Conservation (phyloP, 2,797 vertebrate genomes). For the Triplophysa yarkandensis region DNA sequence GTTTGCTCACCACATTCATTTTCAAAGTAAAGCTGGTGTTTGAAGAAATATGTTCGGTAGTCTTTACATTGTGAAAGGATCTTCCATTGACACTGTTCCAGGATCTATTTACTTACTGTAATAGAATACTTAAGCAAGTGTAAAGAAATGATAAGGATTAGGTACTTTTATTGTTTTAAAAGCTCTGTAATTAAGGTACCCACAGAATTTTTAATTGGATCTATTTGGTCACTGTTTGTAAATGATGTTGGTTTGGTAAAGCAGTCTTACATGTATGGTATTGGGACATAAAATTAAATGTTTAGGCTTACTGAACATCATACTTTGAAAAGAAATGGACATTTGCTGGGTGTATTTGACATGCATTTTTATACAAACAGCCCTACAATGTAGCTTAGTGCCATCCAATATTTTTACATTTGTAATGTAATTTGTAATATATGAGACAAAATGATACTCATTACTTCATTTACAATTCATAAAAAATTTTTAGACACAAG, state of each 20-base stretch:
- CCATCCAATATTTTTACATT: too few relatives aligned
- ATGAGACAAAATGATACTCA: too few relatives aligned
- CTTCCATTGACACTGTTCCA: constrained; percentile 12
- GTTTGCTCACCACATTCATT: neutral
- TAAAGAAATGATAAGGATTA: constrained; percentile 11
- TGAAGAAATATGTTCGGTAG: neutral
- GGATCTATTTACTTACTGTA: constrained; percentile 38
- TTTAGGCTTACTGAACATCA: too few relatives aligned
- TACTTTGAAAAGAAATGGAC: too few relatives aligned
- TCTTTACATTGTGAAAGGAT: constrained; percentile 5
- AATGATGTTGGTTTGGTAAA: neutral
- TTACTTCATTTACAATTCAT: too few relatives aligned
- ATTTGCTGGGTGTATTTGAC: too few relatives aligned
- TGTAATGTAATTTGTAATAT: too few relatives aligned
- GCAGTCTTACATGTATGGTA: neutral
- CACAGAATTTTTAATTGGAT: neutral
- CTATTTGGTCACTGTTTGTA: neutral
- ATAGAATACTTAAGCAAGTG: constrained; percentile 35
- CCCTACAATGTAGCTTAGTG: too few relatives aligned
- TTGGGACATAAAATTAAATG: too few relatives aligned
- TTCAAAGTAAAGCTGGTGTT: constrained; percentile 28
- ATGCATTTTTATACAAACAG: too few relatives aligned
- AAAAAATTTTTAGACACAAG: too few relatives aligned
- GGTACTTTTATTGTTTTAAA: neutral
- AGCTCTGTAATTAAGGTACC: neutral